Evolutionary conservation across 1,140 invertebrate species (phyloP), one percentile per base, ranked within the genome.

Genomic region (Nomia melanderi): DNA sequence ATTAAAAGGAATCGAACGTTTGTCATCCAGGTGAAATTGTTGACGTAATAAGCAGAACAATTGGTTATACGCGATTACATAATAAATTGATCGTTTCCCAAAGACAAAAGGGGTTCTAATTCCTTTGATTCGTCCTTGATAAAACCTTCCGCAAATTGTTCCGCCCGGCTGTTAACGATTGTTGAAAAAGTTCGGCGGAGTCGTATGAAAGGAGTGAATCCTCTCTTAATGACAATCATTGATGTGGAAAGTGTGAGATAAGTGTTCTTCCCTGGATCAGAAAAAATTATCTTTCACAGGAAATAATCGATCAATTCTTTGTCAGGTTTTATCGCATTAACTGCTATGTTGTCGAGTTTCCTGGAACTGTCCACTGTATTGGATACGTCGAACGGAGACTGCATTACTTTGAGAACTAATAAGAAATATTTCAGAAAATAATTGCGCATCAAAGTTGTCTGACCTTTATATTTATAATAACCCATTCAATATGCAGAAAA

Each of bases 251-350:
- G 39, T 20, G 9, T 12, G 2, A 73, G 76, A 78, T 78, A 78
- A 78, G 60, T 78, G 76, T 78, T 73, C 54, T 65, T 64, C 14
- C 33, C 8, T 23, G 29, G 50, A 60, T 47, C 41, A n/a, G 33
- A 77, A 71, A 47, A 63, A 64, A 73, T 64, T 64, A 72, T 60
- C 57, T n/a, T 36, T 44, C 57, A 9, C 41, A 17, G 39, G 17
- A 39, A 63, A 74, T 62, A 33, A 73, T 73, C 76, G 76, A 78
- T 78, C 76, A 65, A 74, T 74, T 65, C 60, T 23, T n/a, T 39
- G 6, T 53, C 33, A 65, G n/a, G n/a, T 78, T 78, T 59, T 78
- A 64, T 23, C 14, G 17, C 20, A 41, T 17, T 57, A 36, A 31
- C 29, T 59, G n/a, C n/a, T 23, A 12, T 6, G 14, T 12, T 23